Evolutionary conservation across 2,888 invertebrate genomes (phyloP), one percentile per base, ranked within the genome.

Genomic region (Drosophila helvetica): DNA sequence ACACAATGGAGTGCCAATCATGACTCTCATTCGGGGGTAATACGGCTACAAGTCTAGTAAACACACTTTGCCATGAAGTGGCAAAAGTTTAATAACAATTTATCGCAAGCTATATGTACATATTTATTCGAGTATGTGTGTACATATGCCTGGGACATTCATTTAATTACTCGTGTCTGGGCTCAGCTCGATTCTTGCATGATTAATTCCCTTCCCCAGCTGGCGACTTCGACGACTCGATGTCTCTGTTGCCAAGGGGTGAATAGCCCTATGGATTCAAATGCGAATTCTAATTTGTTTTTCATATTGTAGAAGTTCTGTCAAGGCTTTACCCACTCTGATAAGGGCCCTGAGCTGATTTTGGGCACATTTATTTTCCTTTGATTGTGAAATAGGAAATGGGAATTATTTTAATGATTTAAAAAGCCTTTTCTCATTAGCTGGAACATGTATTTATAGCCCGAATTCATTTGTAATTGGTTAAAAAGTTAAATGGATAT

Each of bases 181-280:
- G 42, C 47, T 67, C 30, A 67, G 67, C 54, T 45, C 18, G 43
- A 55, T 56, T 38, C 38, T 22, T 18, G 66, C 55, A 48, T 55
- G 55, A 66, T 67, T 66, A 66, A 66, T 66, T 66, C 68, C 56
- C 42, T 17, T 25, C 65, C 8, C 19, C 27, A 38, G 6, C 38
- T 12, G 27, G 12, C 27, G 15, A 47, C 53, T 66, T 0, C 25
- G 25, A 47, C 46, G 66, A 52, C 66, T n/a, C 42, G 19, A 38
- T n/a, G 53, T 54, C 67, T 67, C 65, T 67, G 65, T 66, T 66
- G 67, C 48, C 65, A 55, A 43, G 65, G 15, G 65, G 65, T 67
- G 55, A 67, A 67, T 48, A 55, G 38, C 65, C 60, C 43, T 9
- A 1, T 18, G 30, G 42, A 50, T 50, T 50, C 42, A 63, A 62